Conservation (phyloP, 1,140 invertebrate genomes). For the Hetaerina americana region DNA sequence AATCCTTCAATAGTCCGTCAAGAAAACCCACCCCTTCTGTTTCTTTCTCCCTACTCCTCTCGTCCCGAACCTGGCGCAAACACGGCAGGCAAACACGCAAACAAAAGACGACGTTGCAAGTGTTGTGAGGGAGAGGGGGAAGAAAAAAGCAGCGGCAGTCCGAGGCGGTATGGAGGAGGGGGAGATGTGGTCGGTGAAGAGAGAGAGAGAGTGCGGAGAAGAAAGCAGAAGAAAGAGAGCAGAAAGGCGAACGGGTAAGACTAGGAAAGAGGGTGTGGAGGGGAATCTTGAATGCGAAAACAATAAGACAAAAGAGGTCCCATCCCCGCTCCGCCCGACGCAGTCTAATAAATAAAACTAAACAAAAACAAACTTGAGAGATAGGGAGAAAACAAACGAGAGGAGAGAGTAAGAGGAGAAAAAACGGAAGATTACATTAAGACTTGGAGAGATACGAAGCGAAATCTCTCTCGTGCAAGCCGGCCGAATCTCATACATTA, state of each 20-base stretch:
- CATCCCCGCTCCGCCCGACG: neutral
- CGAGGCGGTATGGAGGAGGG: too few relatives aligned
- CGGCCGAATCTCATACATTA: neutral
- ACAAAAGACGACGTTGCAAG: neutral
- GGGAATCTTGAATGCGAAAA: neutral
- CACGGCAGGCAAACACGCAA: neutral
- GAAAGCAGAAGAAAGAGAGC: too few relatives aligned
- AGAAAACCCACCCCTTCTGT: too few relatives aligned
- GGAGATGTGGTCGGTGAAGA: too few relatives aligned
- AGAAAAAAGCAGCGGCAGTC: too few relatives aligned
- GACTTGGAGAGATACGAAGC: neutral
- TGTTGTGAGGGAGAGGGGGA: too few relatives aligned
- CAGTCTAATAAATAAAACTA: neutral
- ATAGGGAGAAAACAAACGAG: neutral
- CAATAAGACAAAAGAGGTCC: neutral
- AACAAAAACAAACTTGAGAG: neutral
- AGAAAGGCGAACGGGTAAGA: neutral
- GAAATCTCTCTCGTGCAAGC: neutral
- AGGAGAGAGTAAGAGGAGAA: neutral
- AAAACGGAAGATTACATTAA: neutral
- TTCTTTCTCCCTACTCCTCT: neutral
- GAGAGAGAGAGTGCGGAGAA: too few relatives aligned
- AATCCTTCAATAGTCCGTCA: neutral
- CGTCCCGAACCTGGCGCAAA: neutral
- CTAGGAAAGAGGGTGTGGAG: neutral